Base-by-base conservation (phyloP, 2,113 vertebrate genomes). In the Raja brachyura region DNA sequence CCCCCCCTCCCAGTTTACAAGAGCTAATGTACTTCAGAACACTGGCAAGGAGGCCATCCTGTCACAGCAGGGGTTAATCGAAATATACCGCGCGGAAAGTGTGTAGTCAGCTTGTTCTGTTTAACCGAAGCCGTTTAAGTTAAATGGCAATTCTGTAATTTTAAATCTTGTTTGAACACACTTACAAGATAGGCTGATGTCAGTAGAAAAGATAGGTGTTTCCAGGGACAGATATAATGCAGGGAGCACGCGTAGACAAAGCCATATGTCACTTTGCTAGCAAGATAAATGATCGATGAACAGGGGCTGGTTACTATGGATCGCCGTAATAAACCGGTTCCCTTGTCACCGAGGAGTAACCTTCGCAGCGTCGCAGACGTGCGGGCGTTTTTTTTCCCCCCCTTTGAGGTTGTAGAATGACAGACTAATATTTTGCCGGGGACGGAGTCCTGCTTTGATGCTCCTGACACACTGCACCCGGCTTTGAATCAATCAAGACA, bases 321-420 rank as follows among this genome's bases (percentile, higher is more conserved):
- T 97, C 96, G 96, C 96, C 96, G 96, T 96, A 97, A 97, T 96
- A 96, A 97, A 96, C 96, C 95, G 95, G 94, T 97, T 97, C 96
- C 96, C 95, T 94, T 95, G 94, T 96, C 95, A 97, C 96, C 95
- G 94, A 96, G 76, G 96, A 95, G 96, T 97, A 97, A 96, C 97
- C 97, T 97, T 97, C 96, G 97, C 96, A 97, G 96, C 96, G 95
- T 94, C 96, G 96, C 95, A 95, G 96, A 97, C 95, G 96, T 97
- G 96, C 96, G 95, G 94, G 95, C 95, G 95, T 95, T 93, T 94
- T 94, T 94, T 48, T 48, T 48, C 3, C 39, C 39, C 39, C 39
- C 93, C 2, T 68, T 13, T 25, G 8, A 54, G 9, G 33, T 18
- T 22, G 86, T 63, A 88, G 16, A 88, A n/a, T 68, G 16, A 33